phyloP scores from a whole-genome alignment of 2,113 vertebrate genomes.

The Bucco capensis region DNA sequence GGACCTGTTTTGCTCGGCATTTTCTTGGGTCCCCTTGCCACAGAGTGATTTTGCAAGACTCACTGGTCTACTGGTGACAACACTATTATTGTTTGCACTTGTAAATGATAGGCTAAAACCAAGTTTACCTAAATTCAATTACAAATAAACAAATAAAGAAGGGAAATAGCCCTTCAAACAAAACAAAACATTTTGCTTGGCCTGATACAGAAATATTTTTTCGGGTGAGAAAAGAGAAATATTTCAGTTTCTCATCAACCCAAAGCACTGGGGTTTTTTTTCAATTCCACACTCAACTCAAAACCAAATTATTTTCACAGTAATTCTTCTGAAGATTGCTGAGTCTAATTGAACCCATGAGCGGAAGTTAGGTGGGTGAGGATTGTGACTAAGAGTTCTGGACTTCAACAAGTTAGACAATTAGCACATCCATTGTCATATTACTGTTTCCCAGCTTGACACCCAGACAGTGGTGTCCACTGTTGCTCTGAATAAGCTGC shows the following conservation, averaged over 20 bases:
- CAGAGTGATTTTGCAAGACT: conserved; percentile 11
- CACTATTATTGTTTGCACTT: neutral
- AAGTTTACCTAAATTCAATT: conserved; percentile 47
- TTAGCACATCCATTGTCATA: neutral
- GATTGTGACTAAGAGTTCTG: neutral
- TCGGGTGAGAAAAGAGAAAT: neutral
- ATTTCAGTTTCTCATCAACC: conserved; percentile 1
- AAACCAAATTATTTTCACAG: neutral
- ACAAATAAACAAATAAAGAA: neutral
- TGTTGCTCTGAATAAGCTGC: neutral
- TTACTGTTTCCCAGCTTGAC: neutral
- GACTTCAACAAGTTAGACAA: neutral
- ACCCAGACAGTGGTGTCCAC: neutral
- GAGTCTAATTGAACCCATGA: neutral
- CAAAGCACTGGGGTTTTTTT: neutral
- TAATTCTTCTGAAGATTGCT: neutral
- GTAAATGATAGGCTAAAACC: neutral
- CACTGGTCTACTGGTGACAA: neutral
- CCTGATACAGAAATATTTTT: neutral
- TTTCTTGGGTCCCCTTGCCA: neutral
- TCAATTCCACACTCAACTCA: neutral
- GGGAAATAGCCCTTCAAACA: neutral
- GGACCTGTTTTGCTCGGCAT: conserved; percentile 10
- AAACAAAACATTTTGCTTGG: conserved; percentile 35
- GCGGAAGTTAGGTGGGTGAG: neutral